Evolutionary conservation across 1,140 invertebrate species (phyloP).

Genomic region (Trialeurodes vaporariorum): DNA sequence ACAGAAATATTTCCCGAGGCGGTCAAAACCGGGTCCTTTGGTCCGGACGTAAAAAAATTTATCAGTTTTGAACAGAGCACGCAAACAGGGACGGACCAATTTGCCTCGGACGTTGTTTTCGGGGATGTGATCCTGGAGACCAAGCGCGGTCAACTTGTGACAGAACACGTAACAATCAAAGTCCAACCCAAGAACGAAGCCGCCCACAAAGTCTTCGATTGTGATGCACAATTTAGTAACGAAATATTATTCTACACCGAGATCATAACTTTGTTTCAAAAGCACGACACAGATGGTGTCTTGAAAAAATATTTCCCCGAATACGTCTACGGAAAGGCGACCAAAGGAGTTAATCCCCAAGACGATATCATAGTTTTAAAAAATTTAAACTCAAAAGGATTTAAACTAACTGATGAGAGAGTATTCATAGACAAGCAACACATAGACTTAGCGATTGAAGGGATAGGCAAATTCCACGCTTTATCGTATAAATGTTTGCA

Average conservation of each 20-base stretch:
- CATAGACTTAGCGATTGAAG: neutral
- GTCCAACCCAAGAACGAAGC: neutral
- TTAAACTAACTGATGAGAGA: neutral
- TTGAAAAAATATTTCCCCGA: neutral
- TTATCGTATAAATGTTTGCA: constrained; percentile 6
- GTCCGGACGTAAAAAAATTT: neutral
- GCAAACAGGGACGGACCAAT: constrained; percentile 3
- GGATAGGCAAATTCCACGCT: constrained; percentile 13
- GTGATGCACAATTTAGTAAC: constrained; percentile 9
- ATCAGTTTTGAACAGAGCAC: constrained; percentile 2
- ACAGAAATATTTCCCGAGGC: neutral
- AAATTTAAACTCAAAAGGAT: neutral
- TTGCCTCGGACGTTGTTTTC: constrained; percentile 6
- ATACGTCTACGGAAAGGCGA: constrained; percentile 8
- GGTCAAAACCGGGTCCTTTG: constrained; percentile 2
- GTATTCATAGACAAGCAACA: constrained; percentile 7
- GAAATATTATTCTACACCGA: constrained; percentile 14
- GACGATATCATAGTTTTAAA: constrained; percentile 13
- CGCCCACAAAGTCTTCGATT: neutral
- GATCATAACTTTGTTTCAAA: neutral
- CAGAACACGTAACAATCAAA: constrained; percentile 3
- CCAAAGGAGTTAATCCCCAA: neutral
- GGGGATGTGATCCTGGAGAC: neutral
- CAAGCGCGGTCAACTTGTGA: too few species aligned
- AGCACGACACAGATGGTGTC: neutral